Percentiles rank a stretch among this genome's conserved stretches.
phyloP scores from a whole-genome alignment of 2,888 invertebrate genomes.

The Pristionchus maxplancki region DNA sequence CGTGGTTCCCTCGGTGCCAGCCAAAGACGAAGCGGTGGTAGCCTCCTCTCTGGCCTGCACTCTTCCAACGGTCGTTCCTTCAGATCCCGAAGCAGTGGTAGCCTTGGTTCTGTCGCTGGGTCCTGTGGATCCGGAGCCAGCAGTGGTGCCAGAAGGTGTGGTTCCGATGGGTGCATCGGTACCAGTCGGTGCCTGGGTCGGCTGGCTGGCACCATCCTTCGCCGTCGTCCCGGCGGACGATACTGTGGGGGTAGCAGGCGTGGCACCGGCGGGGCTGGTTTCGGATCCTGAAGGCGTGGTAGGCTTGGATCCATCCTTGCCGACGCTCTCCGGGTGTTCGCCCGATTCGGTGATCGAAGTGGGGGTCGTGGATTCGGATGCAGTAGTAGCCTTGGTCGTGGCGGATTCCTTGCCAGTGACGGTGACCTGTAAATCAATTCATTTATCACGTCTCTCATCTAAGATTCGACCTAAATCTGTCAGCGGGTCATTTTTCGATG shows the following conservation, averaged over 20 bases:
- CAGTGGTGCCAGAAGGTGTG: background rate
- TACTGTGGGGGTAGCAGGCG: background rate
- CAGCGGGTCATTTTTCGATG: too few species aligned
- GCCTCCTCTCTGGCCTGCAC: background rate
- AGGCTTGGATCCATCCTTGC: background rate
- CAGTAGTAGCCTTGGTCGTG: background rate
- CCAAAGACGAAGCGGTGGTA: background rate
- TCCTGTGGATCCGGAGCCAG: constrained; percentile 30
- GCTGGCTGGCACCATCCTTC: background rate
- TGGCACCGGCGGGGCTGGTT: background rate
- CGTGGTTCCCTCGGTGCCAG: background rate
- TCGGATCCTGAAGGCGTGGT: background rate
- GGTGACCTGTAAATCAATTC: background rate
- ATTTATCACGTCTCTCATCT: too few species aligned
- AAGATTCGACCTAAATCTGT: too few species aligned
- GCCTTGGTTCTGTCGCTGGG: background rate
- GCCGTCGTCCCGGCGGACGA: background rate
- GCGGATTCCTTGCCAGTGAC: constrained; percentile 10
- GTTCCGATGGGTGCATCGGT: background rate
- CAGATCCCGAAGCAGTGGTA: background rate
- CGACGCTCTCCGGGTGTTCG: background rate
- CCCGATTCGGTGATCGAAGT: background rate
- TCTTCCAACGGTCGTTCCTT: constrained; percentile 7
- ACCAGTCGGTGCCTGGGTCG: background rate
- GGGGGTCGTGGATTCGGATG: background rate